Percentiles rank a stretch among this genome's conserved stretches.
Conservation (phyloP, 2,797 vertebrate species). For the Australoheros facetus region DNA sequence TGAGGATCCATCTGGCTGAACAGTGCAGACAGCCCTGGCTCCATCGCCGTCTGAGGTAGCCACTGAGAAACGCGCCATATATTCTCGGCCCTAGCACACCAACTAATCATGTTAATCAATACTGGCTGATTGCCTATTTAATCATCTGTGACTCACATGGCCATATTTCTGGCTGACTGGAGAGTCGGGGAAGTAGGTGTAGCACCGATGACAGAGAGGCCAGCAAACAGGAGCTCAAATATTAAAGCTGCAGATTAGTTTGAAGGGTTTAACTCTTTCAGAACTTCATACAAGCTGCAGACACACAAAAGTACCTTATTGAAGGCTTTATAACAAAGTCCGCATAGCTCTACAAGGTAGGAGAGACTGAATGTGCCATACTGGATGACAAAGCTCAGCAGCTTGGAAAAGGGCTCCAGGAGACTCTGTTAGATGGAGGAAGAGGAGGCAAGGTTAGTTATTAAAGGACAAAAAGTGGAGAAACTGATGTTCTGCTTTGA, state of each 20-base stretch:
- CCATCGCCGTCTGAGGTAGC: constrained; percentile 66
- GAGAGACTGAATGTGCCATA: constrained; percentile 94
- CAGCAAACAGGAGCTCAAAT: constrained; percentile 49
- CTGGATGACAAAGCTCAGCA: constrained; percentile 97
- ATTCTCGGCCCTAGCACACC: constrained; percentile 63
- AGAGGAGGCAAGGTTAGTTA: neutral
- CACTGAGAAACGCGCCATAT: constrained; percentile 62
- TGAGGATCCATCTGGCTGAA: constrained; percentile 69
- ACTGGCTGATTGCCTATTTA: constrained; percentile 80
- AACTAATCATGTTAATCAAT: constrained; percentile 83
- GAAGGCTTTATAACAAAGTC: constrained; percentile 95
- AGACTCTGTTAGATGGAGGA: constrained; percentile 84
- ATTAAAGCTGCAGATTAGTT: constrained; percentile 54
- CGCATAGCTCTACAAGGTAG: constrained; percentile 95
- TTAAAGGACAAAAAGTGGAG: constrained; percentile 13
- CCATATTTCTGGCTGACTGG: constrained; percentile 69
- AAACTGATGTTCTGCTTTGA: neutral
- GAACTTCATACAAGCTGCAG: neutral
- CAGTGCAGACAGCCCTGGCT: constrained; percentile 68
- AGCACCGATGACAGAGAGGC: constrained; percentile 42
- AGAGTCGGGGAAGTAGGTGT: constrained; percentile 55
- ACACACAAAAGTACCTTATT: constrained; percentile 87
- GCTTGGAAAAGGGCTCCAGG: constrained; percentile 96
- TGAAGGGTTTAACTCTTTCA: constrained; percentile 57
- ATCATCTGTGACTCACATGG: constrained; percentile 71